These are phyloP conservation scores for Lagria hirta DNA, from an alignment of 2,888 invertebrate genomes.

Conservation along the genomic window DNA sequence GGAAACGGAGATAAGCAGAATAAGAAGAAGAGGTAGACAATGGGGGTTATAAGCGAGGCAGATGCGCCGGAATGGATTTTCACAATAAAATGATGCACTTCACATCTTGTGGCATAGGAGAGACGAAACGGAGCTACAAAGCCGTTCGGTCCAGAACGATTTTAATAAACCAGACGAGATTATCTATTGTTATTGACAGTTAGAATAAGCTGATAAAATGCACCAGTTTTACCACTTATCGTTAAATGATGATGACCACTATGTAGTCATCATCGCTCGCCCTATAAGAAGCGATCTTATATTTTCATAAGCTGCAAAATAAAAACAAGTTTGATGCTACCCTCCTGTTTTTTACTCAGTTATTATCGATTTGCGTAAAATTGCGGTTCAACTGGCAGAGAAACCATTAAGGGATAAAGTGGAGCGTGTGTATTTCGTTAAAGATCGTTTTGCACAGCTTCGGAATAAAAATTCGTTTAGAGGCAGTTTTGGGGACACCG, in stretches of 20 bases:
- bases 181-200: slow-evolving; percentile 9
- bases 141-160: slow-evolving; percentile 21
- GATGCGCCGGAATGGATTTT: slow-evolving; percentile 51
- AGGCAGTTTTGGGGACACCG: slow-evolving; percentile 1
- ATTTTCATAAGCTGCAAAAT: slow-evolving; percentile 9
- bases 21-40: slow-evolving; percentile 55
- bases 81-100: slow-evolving; percentile 50
- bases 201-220: slow-evolving; percentile 11
- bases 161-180: slow-evolving; percentile 26
- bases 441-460: slow-evolving; percentile 26
- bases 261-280: too few relatives aligned
- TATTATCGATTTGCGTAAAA: slow-evolving; percentile 38
- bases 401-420: slow-evolving; percentile 39
- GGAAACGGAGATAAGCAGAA: slow-evolving; percentile 55
- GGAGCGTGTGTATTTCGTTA: slow-evolving; percentile 41
- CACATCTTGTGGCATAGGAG: slow-evolving; percentile 35
- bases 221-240: background rate
- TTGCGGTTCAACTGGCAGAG: slow-evolving; percentile 37
- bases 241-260: too few relatives aligned
- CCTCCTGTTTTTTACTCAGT: slow-evolving; percentile 26
- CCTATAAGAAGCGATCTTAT: slow-evolving; percentile 3
- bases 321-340: slow-evolving; percentile 21
- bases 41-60: slow-evolving; percentile 49
- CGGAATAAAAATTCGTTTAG: slow-evolving; percentile 27
- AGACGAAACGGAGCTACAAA: slow-evolving; percentile 12